Evolutionary conservation across 2,113 vertebrate species (phyloP).

Genomic region (Felis chaus): DNA sequence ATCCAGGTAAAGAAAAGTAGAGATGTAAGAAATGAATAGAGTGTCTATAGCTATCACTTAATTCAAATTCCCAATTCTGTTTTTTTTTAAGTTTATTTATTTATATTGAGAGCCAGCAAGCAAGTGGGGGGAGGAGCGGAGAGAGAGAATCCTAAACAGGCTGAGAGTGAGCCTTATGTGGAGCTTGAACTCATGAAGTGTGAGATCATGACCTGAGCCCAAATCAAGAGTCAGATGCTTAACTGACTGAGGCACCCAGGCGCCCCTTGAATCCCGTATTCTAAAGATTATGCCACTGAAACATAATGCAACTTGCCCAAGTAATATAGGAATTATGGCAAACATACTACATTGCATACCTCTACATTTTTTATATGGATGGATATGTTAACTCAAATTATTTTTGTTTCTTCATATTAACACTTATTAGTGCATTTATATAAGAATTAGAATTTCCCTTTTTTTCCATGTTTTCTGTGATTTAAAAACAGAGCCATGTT

Average conservation of each 20-base stretch:
- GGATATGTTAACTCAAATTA: neutral
- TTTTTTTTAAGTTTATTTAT: no score
- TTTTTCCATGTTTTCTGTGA: neutral
- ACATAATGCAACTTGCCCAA: neutral
- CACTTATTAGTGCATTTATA: neutral
- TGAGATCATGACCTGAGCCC: no score
- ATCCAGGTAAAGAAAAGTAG: neutral
- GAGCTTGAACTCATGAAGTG: no score
- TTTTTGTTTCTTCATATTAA: neutral
- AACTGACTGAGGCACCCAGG: no score
- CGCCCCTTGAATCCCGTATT: neutral
- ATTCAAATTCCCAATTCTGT: neutral
- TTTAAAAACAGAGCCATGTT: neutral
- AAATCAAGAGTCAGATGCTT: no score
- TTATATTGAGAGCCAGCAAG: no score
- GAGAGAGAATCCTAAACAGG: no score
- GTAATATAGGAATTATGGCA: neutral
- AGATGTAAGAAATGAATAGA: neutral
- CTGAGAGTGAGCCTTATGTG: no score
- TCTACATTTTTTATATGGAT: neutral
- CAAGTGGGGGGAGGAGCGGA: no score
- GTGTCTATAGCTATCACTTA: neutral
- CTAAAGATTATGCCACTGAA: neutral
- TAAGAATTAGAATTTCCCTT: neutral
- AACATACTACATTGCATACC: neutral